A percentile compares a stretch with the other conserved stretches of the same genome.
Evolutionary conservation across 2,797 vertebrate species (phyloP).

Genomic region (Acrocephalus scirpaceus): DNA sequence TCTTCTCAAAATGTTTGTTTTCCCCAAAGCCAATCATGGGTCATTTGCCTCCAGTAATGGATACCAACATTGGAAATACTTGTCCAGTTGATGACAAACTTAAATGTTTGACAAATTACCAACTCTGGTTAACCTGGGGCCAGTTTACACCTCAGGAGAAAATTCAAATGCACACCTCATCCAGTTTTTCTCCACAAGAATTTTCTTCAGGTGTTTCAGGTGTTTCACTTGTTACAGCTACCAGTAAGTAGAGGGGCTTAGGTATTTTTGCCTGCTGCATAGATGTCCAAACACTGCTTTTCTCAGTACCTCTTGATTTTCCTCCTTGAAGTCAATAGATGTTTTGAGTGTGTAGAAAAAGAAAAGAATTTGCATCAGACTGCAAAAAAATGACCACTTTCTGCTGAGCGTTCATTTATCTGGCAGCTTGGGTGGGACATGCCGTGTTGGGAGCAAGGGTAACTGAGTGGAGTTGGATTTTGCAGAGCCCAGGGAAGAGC

Average conservation of each 20-base stretch:
- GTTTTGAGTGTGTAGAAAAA: conserved; percentile 4
- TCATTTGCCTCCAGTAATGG: background rate
- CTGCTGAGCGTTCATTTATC: background rate
- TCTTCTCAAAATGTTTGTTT: background rate
- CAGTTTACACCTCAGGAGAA: background rate
- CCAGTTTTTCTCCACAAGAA: background rate
- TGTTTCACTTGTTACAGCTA: background rate
- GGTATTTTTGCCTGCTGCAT: background rate
- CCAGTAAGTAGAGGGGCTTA: background rate
- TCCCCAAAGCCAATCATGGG: background rate
- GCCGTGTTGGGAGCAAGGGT: background rate
- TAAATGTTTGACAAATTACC: background rate
- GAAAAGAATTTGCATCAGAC: conserved; percentile 7
- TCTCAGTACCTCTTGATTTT: background rate
- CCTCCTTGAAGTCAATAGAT: background rate
- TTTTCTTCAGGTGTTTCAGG: background rate
- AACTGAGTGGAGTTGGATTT: background rate
- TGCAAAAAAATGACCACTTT: background rate
- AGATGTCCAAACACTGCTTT: background rate
- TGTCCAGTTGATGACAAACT: background rate
- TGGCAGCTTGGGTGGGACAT: background rate
- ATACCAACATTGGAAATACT: background rate
- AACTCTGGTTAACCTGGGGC: background rate
- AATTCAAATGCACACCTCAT: background rate
- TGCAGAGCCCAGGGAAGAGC: background rate